phyloP scores from a whole-genome alignment of 2,888 invertebrate species.

The Callinectes sapidus region DNA sequence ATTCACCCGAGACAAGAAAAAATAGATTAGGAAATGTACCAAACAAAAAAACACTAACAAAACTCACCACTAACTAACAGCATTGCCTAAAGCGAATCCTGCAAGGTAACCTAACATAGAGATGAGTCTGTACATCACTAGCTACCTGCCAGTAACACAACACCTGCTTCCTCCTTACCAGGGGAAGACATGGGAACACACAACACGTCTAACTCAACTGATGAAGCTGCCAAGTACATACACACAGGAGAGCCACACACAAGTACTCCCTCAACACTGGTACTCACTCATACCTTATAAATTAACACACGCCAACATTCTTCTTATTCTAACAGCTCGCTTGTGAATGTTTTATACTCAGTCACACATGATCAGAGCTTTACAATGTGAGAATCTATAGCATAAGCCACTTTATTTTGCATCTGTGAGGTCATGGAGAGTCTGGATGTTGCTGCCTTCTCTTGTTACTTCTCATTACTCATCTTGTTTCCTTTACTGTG shows the following conservation, averaged over 20 bases:
- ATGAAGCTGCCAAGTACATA: not conserved
- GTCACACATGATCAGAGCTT: not conserved
- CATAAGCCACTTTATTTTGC: slow-evolving; percentile 31
- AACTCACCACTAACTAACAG: not conserved
- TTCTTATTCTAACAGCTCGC: not conserved
- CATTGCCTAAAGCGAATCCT: not conserved
- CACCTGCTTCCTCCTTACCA: not conserved
- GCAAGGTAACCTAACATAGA: not conserved
- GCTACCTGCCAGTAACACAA: not conserved
- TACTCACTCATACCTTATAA: not conserved
- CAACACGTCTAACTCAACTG: not conserved
- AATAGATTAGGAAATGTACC: not conserved
- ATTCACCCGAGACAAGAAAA: too few relatives aligned
- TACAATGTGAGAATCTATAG: slow-evolving; percentile 26
- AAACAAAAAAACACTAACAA: not conserved
- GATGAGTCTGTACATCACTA: not conserved
- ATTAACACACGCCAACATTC: not conserved
- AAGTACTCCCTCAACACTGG: not conserved
- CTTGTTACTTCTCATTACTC: not conserved
- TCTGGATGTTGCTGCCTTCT: not conserved
- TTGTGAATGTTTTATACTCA: not conserved
- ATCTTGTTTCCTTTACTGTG: not conserved
- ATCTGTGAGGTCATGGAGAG: not conserved
- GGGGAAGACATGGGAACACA: not conserved
- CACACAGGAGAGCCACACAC: not conserved